Evolutionary conservation across 2,888 invertebrate species (phyloP), one percentile per base, ranked within the genome.

Genomic region (Ptilodon capucinus): DNA sequence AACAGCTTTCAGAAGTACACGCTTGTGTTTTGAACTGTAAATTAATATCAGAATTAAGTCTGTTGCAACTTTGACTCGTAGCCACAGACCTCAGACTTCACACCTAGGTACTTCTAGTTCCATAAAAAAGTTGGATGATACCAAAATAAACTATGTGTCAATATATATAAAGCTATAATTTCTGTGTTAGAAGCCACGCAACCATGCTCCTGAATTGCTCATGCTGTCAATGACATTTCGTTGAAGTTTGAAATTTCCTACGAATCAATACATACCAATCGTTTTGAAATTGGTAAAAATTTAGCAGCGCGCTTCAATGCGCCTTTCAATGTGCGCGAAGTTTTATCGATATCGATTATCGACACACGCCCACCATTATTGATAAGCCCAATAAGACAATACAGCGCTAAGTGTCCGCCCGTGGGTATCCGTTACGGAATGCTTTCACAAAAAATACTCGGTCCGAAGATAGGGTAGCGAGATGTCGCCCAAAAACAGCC

Each of bases 381-480:
- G 19, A 46, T 60, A 54, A 64, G 44, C 58, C 64, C 68, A 64
- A 64, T 66, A 68, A 67, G 67, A 70, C 71, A 71, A 69, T 64
- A 65, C 50, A 51, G 57, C 46, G 57, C 64, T 67, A 68, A 72
- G 66, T 68, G 64, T 62, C 59, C 55, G 38, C 51, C 54, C 47
- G 48, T 52, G 49, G 54, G 42, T 55, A 60, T 67, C 60, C 17
- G 55, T 62, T 53, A 56, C 67, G 41, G 42, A 28, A 40, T 30
- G 53, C 52, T 59, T 59, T 66, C 44, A 48, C 44, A 59, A 66
- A 68, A 64, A 58, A 58, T 51, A 65, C 46, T 51, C 49, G 44
- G 19, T 23, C 46, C 40, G 38, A n/a, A 35, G 49, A 53, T 25
- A 25, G 40, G 21, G 25, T 44, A 59, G 46, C 44, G 42, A 32